A percentile compares a stretch with the other conserved stretches of the same genome.
phyloP scores from a whole-genome alignment of 92 coral and sea anemone genomes.

The Epizoanthus ramosus region DNA sequence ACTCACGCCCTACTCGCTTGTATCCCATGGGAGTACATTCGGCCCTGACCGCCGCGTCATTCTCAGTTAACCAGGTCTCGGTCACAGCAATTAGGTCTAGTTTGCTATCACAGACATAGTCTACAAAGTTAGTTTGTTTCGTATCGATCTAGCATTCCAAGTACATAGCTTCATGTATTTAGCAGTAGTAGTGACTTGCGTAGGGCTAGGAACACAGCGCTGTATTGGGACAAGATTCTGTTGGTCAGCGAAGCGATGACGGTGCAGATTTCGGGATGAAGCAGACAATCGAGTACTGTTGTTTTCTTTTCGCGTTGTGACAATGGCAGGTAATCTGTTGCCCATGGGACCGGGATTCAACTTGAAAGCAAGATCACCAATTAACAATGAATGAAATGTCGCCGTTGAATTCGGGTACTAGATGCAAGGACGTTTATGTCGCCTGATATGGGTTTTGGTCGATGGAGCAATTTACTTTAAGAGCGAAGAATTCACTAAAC shows the following conservation, averaged over 20 bases:
- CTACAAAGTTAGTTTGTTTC: slow-evolving; percentile 37
- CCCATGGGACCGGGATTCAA: slow-evolving; percentile 30
- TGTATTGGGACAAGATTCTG: no score
- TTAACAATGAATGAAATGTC: slow-evolving; percentile 28
- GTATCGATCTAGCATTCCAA: slow-evolving; percentile 43
- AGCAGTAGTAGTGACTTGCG: no score
- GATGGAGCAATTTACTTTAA: background rate
- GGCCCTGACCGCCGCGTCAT: slow-evolving; percentile 29
- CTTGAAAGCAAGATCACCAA: slow-evolving; percentile 24
- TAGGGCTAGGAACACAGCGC: no score
- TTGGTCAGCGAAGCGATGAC: no score
- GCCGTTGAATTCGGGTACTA: slow-evolving; percentile 22
- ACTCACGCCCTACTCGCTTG: slow-evolving; percentile 5
- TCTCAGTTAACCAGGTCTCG: slow-evolving; percentile 36
- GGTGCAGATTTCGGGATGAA: background rate
- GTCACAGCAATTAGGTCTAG: slow-evolving; percentile 38
- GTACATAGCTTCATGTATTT: background rate
- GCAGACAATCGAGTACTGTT: slow-evolving; percentile 13
- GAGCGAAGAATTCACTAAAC: no score
- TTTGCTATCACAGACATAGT: slow-evolving; percentile 30
- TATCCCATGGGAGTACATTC: slow-evolving; percentile 31
- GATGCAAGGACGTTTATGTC: slow-evolving; percentile 8
- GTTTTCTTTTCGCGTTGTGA: slow-evolving; percentile 20
- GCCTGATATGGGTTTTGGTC: slow-evolving; percentile 2
- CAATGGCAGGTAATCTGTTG: slow-evolving; percentile 20